Evolutionary conservation across 2,797 vertebrate species (phyloP), one percentile per base, ranked within the genome.

Genomic region (Chelon labrosus): DNA sequence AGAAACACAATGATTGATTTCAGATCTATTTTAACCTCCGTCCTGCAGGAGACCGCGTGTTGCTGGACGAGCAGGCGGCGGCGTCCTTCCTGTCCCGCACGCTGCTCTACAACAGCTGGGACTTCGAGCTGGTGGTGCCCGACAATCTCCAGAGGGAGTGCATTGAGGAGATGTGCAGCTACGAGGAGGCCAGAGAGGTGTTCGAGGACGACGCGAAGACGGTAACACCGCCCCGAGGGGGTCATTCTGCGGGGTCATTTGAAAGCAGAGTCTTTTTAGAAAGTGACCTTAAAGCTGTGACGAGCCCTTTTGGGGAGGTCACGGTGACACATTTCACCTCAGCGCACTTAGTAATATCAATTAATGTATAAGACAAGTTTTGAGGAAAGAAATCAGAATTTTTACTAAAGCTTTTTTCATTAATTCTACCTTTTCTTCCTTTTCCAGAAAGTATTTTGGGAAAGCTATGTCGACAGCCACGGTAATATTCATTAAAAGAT

Each of bases 61-160:
- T 97, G 80, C 42, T 96, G 86, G 90, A 88, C 10, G 73, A 87
- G 7, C 73, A 78, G 16, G 57, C 89, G 0, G 97, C 97, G 0
- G 78, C 78, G 25, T 89, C 85, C 50, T 97, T 96, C 89, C 86
- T 98, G 81, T 92, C 92, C 2, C 95, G 97, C 49, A 83, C 92
- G 0, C 92, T 95, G 53, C 93, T 96, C 51, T 96, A 94, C 65
- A 98, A 98, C 88, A 94, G 85, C 79, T 97, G 95, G 96, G 96
- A 98, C 91, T 94, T 98, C 68, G 97, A 97, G 88, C 1, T 96
- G 67, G 41, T 97, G 38, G 89, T 90, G 0, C 11, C 83, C 0
- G 97, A 65, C 10, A 82, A 90, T 73, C 25, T 97, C 72, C 88
- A 98, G 82, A 89, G 97, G 19, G 97, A 98, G 70, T 98, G 97